Base-by-base conservation (phyloP, 2,888 invertebrate genomes). In the Horisme vitalbata region DNA sequence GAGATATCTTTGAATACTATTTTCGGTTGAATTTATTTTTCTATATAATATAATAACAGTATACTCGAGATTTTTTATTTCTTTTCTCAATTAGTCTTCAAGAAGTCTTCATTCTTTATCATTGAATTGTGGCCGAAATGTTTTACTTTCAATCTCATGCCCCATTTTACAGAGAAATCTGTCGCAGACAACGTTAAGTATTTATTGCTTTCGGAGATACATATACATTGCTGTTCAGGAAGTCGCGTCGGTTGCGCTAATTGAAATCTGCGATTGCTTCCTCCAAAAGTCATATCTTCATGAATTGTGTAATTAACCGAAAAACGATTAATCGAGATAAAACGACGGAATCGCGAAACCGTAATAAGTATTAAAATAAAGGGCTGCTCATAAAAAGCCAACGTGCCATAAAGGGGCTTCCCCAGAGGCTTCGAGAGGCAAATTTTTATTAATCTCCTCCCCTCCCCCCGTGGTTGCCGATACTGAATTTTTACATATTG, bases 391-490 rank as follows among this genome's bases (percentile, higher is more conserved):
- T 83, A 80, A 83, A 84, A 82, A 80, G 74, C 77, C 78, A 79
- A 76, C 79, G 79, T 76, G 80, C 79, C 75, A 76, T 83, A 83
- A 84, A 84, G 77, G 76, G 75, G 75, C 71, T 72, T 80, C 80
- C 78, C 78, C 63, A 57, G 73, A 63, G 79, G 76, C 68, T 78
- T 75, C 64, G 69, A 72, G 71, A 73, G 72, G 71, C 68, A 79
- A 81, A 79, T 80, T 83, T 83, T 83, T 86, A 83, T 84, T 83
- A 84, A 86, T 82, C 81, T 80, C 72, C 68, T 68, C 71, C 75
- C 74, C 65, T 68, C 71, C 75, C 75, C 64, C 71, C 71, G 67
- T 61, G 69, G 73, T 76, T 69, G 68, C 65, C 68, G 45, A 65
- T 67, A 65, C 73, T 71, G 65, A 71, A 71, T 74, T 78, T 79